phyloP scores from a whole-genome alignment of 2,797 vertebrate genomes.

The Rhynchotus rufescens region DNA sequence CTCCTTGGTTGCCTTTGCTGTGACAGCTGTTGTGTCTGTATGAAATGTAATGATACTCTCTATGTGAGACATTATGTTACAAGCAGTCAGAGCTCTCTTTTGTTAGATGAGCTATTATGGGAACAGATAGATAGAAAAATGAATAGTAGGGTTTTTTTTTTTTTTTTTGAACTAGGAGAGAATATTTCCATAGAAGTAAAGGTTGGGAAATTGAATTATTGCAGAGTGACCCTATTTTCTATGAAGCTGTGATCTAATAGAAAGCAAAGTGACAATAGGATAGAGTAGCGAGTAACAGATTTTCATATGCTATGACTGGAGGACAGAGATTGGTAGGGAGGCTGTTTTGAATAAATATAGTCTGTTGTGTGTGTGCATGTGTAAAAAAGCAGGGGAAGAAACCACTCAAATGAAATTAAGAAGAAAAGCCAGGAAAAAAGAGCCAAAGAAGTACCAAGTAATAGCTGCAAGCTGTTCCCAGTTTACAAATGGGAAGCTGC shows the following conservation, averaged over 20 bases:
- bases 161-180: background rate
- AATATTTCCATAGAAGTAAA: background rate
- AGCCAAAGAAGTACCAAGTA: accelerated
- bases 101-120: background rate
- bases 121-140: background rate
- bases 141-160: background rate
- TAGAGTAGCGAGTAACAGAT: background rate
- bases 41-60: background rate
- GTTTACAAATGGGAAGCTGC: background rate
- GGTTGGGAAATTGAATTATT: background rate
- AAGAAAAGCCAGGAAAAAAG: accelerated
- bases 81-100: background rate
- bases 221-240: background rate
- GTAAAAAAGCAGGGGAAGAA: background rate
- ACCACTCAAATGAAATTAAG: background rate
- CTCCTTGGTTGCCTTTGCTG: background rate
- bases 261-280: background rate
- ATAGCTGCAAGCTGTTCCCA: accelerated
- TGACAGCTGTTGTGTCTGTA: background rate
- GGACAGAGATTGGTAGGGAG: background rate
- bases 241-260: background rate
- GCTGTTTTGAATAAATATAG: background rate
- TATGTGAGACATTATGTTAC: background rate
- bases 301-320: background rate
- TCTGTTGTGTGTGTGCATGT: too few species aligned